Conservation (phyloP, 2,797 vertebrate genomes). For the Orestias chungarensis region DNA sequence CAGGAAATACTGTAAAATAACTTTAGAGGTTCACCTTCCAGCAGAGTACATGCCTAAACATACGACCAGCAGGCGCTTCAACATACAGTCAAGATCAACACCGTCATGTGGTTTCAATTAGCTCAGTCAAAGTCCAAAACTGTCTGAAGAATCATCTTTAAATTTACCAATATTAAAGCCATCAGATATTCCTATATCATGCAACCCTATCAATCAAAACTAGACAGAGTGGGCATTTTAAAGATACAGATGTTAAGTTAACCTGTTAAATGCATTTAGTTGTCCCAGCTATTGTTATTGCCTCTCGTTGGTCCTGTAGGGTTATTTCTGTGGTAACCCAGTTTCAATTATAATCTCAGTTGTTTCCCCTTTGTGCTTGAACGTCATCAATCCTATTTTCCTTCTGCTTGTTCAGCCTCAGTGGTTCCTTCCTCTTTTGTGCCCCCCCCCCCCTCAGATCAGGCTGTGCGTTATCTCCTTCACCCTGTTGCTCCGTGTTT, state of each 20-base stretch:
- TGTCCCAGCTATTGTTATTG: neutral
- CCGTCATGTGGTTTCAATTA: neutral
- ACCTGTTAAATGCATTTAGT: neutral
- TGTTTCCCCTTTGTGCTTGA: slow-evolving; percentile 37
- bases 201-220: neutral
- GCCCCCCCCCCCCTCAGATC: no score
- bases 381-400: slow-evolving; percentile 46
- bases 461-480: slow-evolving; percentile 51
- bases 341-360: slow-evolving; percentile 23
- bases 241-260: neutral
- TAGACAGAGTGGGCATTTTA: neutral
- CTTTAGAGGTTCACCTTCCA: neutral
- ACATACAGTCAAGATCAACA: neutral
- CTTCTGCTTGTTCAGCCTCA: slow-evolving; percentile 28
- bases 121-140: neutral
- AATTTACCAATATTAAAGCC: no score
- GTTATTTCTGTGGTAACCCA: slow-evolving; percentile 3
- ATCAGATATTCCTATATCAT: no score
- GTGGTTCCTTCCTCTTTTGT: slow-evolving; percentile 31
- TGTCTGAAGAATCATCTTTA: neutral
- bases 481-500: slow-evolving; percentile 38
- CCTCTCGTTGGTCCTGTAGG: neutral
- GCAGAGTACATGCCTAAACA: neutral
- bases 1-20: neutral
- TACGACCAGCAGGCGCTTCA: neutral